These are phyloP conservation scores for Syndactyla subalaris DNA, from an alignment of 2,797 vertebrate species.

Conservation along the genomic window DNA sequence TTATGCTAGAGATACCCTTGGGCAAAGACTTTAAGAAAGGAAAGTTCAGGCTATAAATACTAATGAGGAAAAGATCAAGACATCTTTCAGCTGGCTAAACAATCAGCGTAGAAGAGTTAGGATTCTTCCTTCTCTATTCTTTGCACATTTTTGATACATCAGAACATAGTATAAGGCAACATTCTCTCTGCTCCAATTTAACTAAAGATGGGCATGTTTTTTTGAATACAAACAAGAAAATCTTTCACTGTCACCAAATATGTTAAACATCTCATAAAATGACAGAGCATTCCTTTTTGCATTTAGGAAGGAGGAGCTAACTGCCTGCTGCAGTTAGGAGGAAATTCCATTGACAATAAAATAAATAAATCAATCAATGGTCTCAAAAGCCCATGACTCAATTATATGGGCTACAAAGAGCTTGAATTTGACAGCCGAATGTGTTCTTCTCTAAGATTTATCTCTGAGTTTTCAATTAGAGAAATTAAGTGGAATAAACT, in stretches of 20 bases:
- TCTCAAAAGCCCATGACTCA: conserved; percentile 40
- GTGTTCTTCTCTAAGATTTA: conserved; percentile 23
- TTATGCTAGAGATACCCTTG: not conserved
- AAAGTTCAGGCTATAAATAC: not conserved
- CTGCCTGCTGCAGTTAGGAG: conserved; percentile 6
- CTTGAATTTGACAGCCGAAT: not conserved
- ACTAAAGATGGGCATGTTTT: not conserved
- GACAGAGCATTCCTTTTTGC: conserved; percentile 12
- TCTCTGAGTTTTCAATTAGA: conserved; percentile 32
- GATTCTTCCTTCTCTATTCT: not conserved
- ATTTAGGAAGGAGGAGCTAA: conserved; percentile 11
- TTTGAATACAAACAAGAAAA: conserved; percentile 8
- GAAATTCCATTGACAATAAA: conserved; percentile 59
- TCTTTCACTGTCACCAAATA: conserved; percentile 1
- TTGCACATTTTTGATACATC: not conserved
- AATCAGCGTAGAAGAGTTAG: not conserved
- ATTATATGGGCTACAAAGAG: conserved; percentile 32
- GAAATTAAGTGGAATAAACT: conserved; percentile 47
- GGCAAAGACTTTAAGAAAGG: not conserved
- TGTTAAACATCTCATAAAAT: conserved; percentile 40
- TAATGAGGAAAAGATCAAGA: not conserved
- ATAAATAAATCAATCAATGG: conserved; percentile 42
- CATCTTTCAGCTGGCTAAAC: not conserved
- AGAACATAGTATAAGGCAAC: not conserved
- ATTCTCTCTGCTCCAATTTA: not conserved